These are phyloP conservation scores for Spilogale gracilis DNA, from an alignment of 2,113 vertebrate species.

Conservation along the genomic window DNA sequence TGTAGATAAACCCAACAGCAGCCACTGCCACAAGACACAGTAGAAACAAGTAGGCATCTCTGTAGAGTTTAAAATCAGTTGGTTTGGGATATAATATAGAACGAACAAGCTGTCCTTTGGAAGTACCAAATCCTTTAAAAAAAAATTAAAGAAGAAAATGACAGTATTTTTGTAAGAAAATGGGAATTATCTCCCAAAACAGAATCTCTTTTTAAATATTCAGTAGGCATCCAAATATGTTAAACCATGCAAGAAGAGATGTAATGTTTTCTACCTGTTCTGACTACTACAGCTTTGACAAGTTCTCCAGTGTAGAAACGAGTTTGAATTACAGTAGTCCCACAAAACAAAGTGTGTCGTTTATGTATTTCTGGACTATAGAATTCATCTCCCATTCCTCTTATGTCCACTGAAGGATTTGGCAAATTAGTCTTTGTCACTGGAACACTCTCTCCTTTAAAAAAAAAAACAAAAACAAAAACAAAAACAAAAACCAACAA, in stretches of 20 bases:
- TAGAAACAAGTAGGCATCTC: slow-evolving; percentile 97
- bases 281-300: slow-evolving; percentile 96
- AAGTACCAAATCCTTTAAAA: slow-evolving; percentile 95
- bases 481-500: too few relatives aligned
- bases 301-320: slow-evolving; percentile 97
- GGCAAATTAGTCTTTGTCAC: slow-evolving; percentile 99
- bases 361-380: slow-evolving; percentile 94
- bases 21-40: slow-evolving; percentile 96
- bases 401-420: slow-evolving; percentile 89
- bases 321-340: slow-evolving; percentile 97
- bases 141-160: slow-evolving; percentile 71
- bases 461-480: too few relatives aligned
- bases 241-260: neutral
- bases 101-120: slow-evolving; percentile 98
- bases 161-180: slow-evolving; percentile 31
- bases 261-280: slow-evolving; percentile 90
- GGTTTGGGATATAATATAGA: slow-evolving; percentile 99
- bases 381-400: slow-evolving; percentile 85
- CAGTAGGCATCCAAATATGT: neutral
- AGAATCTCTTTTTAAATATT: slow-evolving; percentile 48
- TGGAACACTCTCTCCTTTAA: slow-evolving; percentile 97
- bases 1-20: slow-evolving; percentile 96
- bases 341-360: slow-evolving; percentile 97
- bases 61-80: slow-evolving; percentile 98
- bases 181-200: neutral